Conservation (phyloP, 1,140 invertebrate genomes). For the Aphaenogaster ashmeadi region DNA sequence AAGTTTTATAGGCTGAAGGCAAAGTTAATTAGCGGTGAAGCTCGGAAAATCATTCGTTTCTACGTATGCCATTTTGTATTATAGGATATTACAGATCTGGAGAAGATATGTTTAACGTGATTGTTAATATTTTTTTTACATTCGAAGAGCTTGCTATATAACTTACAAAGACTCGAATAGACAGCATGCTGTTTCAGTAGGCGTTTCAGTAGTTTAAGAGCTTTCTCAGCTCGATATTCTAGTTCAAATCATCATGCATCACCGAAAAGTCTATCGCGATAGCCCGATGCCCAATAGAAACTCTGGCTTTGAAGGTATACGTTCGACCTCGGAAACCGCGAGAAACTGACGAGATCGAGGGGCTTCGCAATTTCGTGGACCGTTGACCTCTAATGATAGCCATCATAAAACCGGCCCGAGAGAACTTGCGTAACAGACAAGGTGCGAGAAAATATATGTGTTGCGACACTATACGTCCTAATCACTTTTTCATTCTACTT, state of each 20-base stretch:
- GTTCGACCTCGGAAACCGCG: conserved; percentile 46
- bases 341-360: conserved; percentile 67
- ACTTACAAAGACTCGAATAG: not conserved
- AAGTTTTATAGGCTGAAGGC: conserved; percentile 20
- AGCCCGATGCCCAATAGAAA: conserved; percentile 11
- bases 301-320: conserved; percentile 18
- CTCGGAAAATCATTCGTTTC: conserved; percentile 1
- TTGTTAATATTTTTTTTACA: not conserved
- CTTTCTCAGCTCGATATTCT: not conserved
- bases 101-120: not conserved
- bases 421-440: conserved; percentile 74
- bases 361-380: conserved; percentile 83
- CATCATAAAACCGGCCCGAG: conserved; percentile 76
- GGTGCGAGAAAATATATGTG: conserved; percentile 33
- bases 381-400: conserved; percentile 82
- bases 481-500: conserved; percentile 24
- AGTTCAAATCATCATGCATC: conserved; percentile 25
- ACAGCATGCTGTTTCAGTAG: not conserved
- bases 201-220: not conserved
- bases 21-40: conserved; percentile 13
- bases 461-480: not conserved
- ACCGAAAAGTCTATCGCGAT: conserved; percentile 8
- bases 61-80: not conserved
- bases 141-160: not conserved
- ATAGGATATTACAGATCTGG: not conserved